Evolutionary conservation across 2,113 vertebrate species (phyloP).

Genomic region (Festucalex cinctus): DNA sequence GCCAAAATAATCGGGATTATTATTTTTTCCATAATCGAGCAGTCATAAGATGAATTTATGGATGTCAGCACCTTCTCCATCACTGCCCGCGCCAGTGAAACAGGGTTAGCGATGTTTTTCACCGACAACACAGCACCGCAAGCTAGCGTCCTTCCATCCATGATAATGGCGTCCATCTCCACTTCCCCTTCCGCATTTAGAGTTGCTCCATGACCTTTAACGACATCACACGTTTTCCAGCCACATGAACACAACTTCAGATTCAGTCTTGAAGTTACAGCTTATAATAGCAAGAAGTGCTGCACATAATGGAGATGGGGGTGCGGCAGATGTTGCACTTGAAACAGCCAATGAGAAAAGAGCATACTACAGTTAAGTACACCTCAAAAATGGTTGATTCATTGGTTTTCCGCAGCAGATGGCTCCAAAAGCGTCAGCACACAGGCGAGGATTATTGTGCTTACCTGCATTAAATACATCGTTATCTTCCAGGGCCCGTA

Average conservation of each 20-base stretch:
- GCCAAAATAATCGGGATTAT: too few species aligned
- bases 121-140: slow-evolving; percentile 66
- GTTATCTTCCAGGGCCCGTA: slow-evolving; percentile 69
- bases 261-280: background rate
- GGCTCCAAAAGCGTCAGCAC: background rate
- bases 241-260: background rate
- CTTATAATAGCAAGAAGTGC: background rate
- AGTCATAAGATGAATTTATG: background rate
- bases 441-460: background rate
- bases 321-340: background rate
- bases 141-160: slow-evolving; percentile 71
- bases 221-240: slow-evolving; percentile 35
- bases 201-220: slow-evolving; percentile 68
- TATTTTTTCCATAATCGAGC: too few species aligned
- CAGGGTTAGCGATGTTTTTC: slow-evolving; percentile 72
- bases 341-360: background rate
- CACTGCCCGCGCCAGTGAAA: slow-evolving; percentile 68
- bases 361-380: background rate
- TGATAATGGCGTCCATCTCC: slow-evolving; percentile 75
- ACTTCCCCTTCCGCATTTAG: slow-evolving; percentile 72
- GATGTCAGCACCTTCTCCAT: slow-evolving; percentile 64
- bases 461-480: slow-evolving; percentile 63
- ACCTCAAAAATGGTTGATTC: background rate
- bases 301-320: background rate
- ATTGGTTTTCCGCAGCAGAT: background rate